Percentiles rank a stretch among this genome's conserved stretches.
Conservation (phyloP, 2,113 vertebrate species). For the Microtus ochrogaster region DNA sequence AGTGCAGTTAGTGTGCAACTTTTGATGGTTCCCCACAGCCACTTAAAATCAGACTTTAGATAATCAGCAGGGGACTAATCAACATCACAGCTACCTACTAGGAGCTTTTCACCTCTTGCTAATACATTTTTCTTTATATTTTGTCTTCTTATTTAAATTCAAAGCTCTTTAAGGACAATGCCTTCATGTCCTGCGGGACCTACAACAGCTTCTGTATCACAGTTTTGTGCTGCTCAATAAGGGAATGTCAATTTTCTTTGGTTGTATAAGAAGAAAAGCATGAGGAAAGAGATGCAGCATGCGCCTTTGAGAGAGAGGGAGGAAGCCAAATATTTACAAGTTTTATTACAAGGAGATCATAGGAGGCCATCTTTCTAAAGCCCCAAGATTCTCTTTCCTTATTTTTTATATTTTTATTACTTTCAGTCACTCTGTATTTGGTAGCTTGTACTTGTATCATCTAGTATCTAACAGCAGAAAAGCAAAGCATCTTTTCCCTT, state of each 20-base stretch:
- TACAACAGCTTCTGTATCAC: background rate
- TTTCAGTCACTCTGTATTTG: background rate
- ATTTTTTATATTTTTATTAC: background rate
- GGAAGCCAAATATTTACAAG: background rate
- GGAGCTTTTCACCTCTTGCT: background rate
- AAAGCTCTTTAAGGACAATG: background rate
- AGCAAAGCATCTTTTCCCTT: background rate
- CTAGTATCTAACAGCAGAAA: background rate
- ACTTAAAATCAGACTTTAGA: background rate
- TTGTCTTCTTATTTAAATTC: background rate
- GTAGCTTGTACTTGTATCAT: background rate
- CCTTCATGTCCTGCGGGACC: background rate
- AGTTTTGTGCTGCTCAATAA: background rate
- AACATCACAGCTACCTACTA: background rate
- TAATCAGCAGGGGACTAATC: background rate
- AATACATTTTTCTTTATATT: background rate
- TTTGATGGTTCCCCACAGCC: background rate
- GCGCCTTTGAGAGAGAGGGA: background rate
- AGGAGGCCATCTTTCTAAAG: background rate
- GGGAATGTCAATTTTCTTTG: background rate
- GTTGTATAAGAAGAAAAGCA: background rate
- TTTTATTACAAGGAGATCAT: conserved; percentile 12
- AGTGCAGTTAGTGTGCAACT: background rate
- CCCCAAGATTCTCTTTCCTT: background rate
- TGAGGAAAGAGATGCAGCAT: background rate